Conservation (phyloP, 2,888 invertebrate genomes). For the Pyrrhia umbra region DNA sequence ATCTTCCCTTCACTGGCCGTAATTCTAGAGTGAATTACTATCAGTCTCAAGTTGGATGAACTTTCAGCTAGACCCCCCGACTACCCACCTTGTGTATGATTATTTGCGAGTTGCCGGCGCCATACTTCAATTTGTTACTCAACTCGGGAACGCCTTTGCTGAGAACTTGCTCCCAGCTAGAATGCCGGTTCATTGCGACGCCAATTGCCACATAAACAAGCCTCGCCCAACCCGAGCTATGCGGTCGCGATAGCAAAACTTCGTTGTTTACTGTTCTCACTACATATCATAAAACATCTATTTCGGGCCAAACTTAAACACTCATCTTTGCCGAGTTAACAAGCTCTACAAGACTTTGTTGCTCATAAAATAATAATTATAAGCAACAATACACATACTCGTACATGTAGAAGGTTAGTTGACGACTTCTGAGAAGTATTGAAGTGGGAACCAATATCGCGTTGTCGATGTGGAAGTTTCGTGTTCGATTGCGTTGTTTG, state of each 20-base stretch:
- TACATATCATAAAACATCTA: constrained; percentile 76
- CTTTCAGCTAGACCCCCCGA: constrained; percentile 72
- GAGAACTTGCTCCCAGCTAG: constrained; percentile 77
- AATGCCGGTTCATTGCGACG: constrained; percentile 81
- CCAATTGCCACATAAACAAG: constrained; percentile 88
- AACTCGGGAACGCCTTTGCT: constrained; percentile 80
- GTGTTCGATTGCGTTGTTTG: constrained; percentile 34
- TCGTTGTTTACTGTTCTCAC: constrained; percentile 78
- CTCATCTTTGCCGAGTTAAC: constrained; percentile 65
- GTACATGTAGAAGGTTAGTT: constrained; percentile 53
- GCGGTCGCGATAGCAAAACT: constrained; percentile 80
- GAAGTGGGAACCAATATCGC: constrained; percentile 25
- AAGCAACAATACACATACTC: constrained; percentile 44
- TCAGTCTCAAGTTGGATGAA: constrained; percentile 75
- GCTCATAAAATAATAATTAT: constrained; percentile 67
- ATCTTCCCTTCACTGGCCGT: constrained; percentile 74
- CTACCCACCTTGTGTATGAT: constrained; percentile 83
- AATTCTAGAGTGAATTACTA: constrained; percentile 78
- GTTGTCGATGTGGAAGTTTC: constrained; percentile 23
- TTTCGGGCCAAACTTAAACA: constrained; percentile 66
- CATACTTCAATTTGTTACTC: constrained; percentile 84
- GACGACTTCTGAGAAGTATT: constrained; percentile 61
- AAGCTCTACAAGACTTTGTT: constrained; percentile 63
- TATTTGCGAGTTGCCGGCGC: constrained; percentile 82
- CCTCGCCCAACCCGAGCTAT: constrained; percentile 74